Conservation (phyloP, 2,797 vertebrate genomes). For the Gymnocypris eckloni region DNA sequence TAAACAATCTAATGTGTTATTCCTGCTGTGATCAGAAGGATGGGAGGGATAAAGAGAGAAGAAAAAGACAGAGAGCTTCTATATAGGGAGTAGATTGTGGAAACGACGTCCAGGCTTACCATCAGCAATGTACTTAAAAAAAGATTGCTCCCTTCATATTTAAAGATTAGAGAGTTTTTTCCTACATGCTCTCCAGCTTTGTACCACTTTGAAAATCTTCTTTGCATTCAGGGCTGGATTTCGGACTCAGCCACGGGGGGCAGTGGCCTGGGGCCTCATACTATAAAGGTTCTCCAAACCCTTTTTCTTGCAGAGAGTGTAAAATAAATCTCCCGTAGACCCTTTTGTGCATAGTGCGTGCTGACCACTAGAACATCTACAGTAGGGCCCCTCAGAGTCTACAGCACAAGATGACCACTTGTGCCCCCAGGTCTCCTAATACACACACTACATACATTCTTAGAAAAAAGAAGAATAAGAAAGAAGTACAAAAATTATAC, state of each 20-base stretch:
- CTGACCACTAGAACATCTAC: background rate
- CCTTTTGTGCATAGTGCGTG: background rate
- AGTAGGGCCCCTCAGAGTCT: background rate
- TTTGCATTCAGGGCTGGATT: background rate
- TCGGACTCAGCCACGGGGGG: background rate
- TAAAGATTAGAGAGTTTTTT: constrained; percentile 7
- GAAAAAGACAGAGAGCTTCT: background rate
- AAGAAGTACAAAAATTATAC: background rate
- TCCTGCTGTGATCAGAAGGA: constrained; percentile 18
- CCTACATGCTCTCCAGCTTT: background rate
- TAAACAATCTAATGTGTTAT: constrained; percentile 43
- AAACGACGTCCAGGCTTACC: background rate
- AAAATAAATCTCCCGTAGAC: background rate
- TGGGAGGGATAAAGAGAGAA: constrained; percentile 21
- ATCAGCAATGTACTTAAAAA: background rate
- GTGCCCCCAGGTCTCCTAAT: background rate
- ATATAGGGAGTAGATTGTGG: background rate
- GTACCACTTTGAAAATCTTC: background rate
- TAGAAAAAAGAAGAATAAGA: background rate
- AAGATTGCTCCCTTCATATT: background rate
- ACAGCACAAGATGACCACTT: background rate
- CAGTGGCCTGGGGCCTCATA: background rate
- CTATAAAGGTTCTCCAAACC: background rate
- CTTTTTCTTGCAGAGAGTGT: background rate
- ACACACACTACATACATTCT: background rate